Percentiles rank a stretch among this genome's conserved stretches.
Evolutionary conservation across 2,797 vertebrate genomes (phyloP).

Genomic region (Loris lydekkerianus): DNA sequence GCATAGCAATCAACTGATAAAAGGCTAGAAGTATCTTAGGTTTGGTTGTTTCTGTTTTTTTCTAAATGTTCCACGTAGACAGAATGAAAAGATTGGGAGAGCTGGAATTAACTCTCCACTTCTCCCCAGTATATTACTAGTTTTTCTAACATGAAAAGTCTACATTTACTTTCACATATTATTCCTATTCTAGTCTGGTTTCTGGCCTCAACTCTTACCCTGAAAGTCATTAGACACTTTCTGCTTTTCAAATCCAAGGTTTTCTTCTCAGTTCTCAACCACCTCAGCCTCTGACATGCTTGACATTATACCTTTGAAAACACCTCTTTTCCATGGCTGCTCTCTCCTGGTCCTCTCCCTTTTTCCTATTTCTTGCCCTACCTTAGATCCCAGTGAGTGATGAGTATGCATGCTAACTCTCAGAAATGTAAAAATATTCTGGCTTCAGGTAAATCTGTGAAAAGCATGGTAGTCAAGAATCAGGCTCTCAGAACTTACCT

Average conservation of each 20-base stretch:
- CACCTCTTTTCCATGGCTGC: background rate
- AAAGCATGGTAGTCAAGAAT: background rate
- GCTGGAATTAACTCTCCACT: background rate
- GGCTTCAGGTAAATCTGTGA: background rate
- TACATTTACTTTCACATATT: background rate
- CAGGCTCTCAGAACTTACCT: background rate
- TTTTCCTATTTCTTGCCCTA: background rate
- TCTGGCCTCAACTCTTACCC: background rate
- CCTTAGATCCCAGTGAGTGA: background rate
- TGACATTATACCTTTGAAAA: background rate
- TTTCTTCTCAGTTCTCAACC: background rate
- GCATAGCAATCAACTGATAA: slow-evolving; percentile 40
- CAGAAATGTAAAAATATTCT: background rate
- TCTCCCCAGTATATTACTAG: background rate
- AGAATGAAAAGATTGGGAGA: background rate
- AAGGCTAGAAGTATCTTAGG: background rate
- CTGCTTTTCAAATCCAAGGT: background rate
- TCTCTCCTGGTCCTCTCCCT: background rate
- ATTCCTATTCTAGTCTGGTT: background rate
- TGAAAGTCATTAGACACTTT: background rate
- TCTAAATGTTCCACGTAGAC: background rate
- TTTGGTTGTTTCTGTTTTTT: slow-evolving; percentile 28
- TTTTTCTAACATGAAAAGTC: slow-evolving; percentile 23
- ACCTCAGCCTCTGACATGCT: background rate
- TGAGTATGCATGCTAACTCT: background rate